Percentiles rank a stretch among this genome's conserved stretches.
Conservation (phyloP, 2,797 vertebrate species). For the Protosalanx chinensis region DNA sequence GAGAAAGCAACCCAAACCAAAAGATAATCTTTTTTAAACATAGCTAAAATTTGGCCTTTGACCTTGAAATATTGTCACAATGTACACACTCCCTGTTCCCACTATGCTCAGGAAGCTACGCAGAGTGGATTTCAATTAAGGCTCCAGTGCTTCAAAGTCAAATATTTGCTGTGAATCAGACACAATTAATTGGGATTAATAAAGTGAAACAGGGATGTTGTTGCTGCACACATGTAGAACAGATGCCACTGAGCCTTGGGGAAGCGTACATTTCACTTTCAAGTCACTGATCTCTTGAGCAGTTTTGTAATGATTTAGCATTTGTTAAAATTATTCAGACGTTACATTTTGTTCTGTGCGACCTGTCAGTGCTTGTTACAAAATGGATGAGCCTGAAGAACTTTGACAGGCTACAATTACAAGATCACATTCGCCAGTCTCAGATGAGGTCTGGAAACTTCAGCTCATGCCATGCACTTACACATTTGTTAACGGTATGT, state of each 20-base stretch:
- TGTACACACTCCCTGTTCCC: conserved; percentile 13
- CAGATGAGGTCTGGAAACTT: not conserved
- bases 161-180: conserved; percentile 67
- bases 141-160: conserved; percentile 57
- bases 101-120: conserved; percentile 15
- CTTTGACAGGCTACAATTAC: conserved; percentile 38
- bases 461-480: not conserved
- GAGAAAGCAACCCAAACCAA: not conserved
- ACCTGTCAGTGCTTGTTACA: conserved; percentile 61
- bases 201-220: conserved; percentile 63
- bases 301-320: conserved; percentile 68
- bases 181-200: conserved; percentile 71
- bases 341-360: conserved; percentile 63
- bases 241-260: conserved; percentile 73
- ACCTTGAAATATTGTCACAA: conserved; percentile 12
- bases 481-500: not conserved
- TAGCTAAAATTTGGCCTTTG: not conserved
- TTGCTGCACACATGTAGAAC: conserved; percentile 66
- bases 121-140: conserved; percentile 53
- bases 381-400: conserved; percentile 34
- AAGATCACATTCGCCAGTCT: not conserved
- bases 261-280: conserved; percentile 64
- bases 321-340: conserved; percentile 69
- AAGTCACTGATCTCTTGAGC: conserved; percentile 57
- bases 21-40: not conserved